phyloP scores from a whole-genome alignment of 1,140 invertebrate species.

The Linepithema humile region DNA sequence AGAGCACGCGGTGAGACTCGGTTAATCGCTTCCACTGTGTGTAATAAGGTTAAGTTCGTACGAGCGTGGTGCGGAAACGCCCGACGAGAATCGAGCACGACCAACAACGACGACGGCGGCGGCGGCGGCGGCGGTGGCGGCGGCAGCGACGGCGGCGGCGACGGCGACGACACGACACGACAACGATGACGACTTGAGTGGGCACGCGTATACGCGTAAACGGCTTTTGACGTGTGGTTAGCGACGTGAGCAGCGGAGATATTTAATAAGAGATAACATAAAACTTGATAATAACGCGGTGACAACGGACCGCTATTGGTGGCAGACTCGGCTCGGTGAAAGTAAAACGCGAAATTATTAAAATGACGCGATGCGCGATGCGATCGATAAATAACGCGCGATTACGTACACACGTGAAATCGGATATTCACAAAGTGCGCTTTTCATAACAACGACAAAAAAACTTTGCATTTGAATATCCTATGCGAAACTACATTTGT shows the following conservation, averaged over 20 bases:
- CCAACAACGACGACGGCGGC: constrained; percentile 13
- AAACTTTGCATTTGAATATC: background rate
- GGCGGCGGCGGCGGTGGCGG: background rate
- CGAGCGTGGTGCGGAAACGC: constrained; percentile 51
- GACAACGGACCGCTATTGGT: constrained; percentile 19
- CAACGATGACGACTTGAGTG: too few species aligned
- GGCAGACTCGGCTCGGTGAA: constrained; percentile 29
- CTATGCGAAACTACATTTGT: background rate
- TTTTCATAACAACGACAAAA: background rate
- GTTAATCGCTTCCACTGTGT: constrained; percentile 43
- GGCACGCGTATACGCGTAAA: constrained; percentile 55
- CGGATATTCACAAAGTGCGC: background rate
- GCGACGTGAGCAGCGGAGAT: constrained; percentile 18
- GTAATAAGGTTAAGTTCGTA: constrained; percentile 71
- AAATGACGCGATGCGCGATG: background rate
- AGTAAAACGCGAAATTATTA: constrained; percentile 50
- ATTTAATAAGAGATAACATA: constrained; percentile 60
- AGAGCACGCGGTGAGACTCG: constrained; percentile 55
- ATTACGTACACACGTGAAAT: background rate
- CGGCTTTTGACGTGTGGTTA: constrained; percentile 42
- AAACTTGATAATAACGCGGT: constrained; percentile 58
- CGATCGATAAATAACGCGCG: background rate
- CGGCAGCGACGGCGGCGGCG: background rate
- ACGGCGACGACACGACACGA: too few species aligned
- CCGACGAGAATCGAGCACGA: constrained; percentile 29